Conservation (phyloP, 2,113 vertebrate genomes). For the Pedionomus torquatus region DNA sequence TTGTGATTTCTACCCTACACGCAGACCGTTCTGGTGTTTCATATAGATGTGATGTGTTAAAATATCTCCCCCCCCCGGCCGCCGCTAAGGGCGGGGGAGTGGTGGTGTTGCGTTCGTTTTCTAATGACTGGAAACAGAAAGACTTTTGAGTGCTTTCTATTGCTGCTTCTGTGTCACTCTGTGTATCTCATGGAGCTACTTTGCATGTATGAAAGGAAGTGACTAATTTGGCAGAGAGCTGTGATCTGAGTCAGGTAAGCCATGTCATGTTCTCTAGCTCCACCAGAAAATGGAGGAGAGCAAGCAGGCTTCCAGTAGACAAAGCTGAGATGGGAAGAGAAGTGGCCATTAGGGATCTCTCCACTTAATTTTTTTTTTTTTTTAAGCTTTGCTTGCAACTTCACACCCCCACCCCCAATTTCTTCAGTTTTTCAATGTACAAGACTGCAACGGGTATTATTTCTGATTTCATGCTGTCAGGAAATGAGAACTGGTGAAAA, state of each 20-base stretch:
- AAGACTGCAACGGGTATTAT: constrained; percentile 49
- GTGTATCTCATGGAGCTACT: constrained; percentile 67
- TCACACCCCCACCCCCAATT: constrained; percentile 14
- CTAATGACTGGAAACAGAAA: constrained; percentile 62
- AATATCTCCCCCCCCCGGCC: not conserved
- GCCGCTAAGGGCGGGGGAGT: not conserved
- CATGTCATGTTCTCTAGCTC: constrained; percentile 82
- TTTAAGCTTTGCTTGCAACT: constrained; percentile 65
- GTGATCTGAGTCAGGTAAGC: constrained; percentile 85
- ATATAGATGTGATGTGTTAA: not conserved
- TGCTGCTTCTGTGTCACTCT: constrained; percentile 37
- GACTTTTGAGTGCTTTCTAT: constrained; percentile 66
- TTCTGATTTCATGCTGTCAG: constrained; percentile 39
- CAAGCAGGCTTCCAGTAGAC: constrained; percentile 68
- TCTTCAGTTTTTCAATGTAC: constrained; percentile 43
- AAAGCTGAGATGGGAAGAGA: constrained; percentile 75
- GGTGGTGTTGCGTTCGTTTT: constrained; percentile 61
- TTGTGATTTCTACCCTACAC: constrained; percentile 60
- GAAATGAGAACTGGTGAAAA: constrained; percentile 61
- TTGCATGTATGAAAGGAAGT: constrained; percentile 72
- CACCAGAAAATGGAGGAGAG: constrained; percentile 93
- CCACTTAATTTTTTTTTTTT: constrained; percentile 2
- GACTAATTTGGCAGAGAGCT: constrained; percentile 79
- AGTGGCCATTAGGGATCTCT: constrained; percentile 70
- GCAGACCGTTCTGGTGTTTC: constrained; percentile 53